These are phyloP conservation scores for Muntiacus muntjak DNA, from an alignment of 2,113 vertebrate genomes.

Conservation along the genomic window DNA sequence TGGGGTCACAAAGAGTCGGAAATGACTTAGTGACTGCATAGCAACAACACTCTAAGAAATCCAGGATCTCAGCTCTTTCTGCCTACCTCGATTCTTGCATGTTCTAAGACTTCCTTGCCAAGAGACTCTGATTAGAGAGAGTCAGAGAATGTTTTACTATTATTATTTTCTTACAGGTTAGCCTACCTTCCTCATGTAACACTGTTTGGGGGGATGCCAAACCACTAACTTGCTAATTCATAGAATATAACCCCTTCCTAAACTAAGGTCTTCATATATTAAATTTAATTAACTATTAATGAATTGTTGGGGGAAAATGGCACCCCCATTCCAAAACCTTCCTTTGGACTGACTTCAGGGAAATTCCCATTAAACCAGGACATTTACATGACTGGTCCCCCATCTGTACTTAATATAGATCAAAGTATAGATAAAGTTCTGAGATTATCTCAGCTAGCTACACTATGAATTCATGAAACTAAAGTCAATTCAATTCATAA, in stretches of 20 bases:
- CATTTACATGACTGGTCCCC: background rate
- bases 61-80: background rate
- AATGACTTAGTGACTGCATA: background rate
- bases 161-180: background rate
- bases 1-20: background rate
- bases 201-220: background rate
- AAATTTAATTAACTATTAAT: background rate
- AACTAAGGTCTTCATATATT: background rate
- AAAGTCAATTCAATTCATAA: background rate
- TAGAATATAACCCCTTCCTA: background rate
- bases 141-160: background rate
- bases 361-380: background rate
- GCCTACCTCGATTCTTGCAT: background rate
- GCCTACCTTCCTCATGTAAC: background rate
- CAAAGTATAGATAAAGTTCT: background rate
- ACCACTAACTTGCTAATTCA: background rate
- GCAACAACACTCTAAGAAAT: background rate
- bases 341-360: background rate
- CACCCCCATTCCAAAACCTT: background rate
- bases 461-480: background rate
- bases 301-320: background rate
- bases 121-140: background rate
- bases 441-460: background rate
- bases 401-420: background rate
- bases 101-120: background rate